These are phyloP conservation scores for Phaonia tiefii DNA, from an alignment of 2,888 invertebrate genomes.

Conservation along the genomic window DNA sequence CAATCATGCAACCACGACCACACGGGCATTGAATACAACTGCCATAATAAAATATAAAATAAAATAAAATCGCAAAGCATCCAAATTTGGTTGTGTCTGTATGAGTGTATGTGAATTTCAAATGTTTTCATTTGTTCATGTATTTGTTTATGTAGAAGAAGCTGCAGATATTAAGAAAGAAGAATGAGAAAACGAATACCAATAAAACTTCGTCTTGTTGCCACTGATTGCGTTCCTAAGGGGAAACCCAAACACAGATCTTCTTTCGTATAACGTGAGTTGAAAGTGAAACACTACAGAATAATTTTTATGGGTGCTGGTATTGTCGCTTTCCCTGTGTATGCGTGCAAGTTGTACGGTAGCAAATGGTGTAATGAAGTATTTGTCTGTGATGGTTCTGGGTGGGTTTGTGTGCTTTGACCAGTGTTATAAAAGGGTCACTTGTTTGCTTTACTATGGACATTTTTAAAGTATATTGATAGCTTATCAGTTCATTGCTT, in stretches of 20 bases:
- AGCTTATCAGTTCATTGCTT: slow-evolving; percentile 52
- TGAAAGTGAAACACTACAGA: slow-evolving; percentile 55
- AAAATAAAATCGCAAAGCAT: slow-evolving; percentile 2
- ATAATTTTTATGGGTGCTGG: slow-evolving; percentile 47
- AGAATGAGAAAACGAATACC: slow-evolving; percentile 8
- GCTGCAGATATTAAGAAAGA: background rate
- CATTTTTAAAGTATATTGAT: slow-evolving; percentile 56
- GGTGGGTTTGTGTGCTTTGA: slow-evolving; percentile 4
- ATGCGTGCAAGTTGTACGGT: background rate
- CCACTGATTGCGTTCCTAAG: slow-evolving; percentile 45
- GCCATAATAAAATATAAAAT: slow-evolving; percentile 39
- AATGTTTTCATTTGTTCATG: too few species aligned
- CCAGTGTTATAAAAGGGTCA: slow-evolving; percentile 50
- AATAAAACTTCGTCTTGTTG: slow-evolving; percentile 47
- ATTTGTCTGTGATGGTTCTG: background rate
- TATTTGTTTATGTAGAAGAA: too few species aligned
- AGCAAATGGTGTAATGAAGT: slow-evolving; percentile 31
- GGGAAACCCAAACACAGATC: slow-evolving; percentile 36
- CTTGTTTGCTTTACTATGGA: slow-evolving; percentile 27
- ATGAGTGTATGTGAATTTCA: background rate
- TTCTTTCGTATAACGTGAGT: slow-evolving; percentile 48
- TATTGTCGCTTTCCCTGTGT: slow-evolving; percentile 9
- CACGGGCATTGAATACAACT: background rate
- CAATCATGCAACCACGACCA: background rate
- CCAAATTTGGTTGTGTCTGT: background rate